A percentile compares a stretch with the other conserved stretches of the same genome.
phyloP scores from a whole-genome alignment of 2,888 invertebrate species.

The Augochlorella aurata region DNA sequence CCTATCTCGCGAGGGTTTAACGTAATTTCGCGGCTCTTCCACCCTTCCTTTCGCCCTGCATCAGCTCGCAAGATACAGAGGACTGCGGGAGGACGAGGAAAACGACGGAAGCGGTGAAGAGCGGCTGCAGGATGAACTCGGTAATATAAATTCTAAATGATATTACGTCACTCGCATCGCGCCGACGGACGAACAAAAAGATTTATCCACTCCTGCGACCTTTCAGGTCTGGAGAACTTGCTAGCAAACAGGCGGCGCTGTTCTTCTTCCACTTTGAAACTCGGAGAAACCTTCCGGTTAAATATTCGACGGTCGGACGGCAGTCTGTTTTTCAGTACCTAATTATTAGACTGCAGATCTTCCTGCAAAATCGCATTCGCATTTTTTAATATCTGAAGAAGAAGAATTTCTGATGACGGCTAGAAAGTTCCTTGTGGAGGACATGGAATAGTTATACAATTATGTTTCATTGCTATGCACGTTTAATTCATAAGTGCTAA shows the following conservation, averaged over 20 bases:
- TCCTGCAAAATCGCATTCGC: too few relatives aligned
- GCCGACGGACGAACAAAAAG: slow-evolving; percentile 40
- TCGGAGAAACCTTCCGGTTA: background rate
- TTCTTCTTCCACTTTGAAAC: background rate
- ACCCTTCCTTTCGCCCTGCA: slow-evolving; percentile 11
- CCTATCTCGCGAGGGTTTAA: slow-evolving; percentile 48
- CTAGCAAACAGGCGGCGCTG: slow-evolving; percentile 5
- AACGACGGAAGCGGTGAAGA: slow-evolving; percentile 29
- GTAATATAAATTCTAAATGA: slow-evolving; percentile 68
- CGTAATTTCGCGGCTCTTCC: slow-evolving; percentile 36
- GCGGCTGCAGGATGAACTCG: slow-evolving; percentile 42
- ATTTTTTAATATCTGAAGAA: too few relatives aligned
- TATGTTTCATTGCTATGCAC: too few relatives aligned
- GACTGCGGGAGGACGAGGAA: slow-evolving; percentile 25
- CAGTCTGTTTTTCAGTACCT: too few relatives aligned
- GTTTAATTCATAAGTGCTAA: too few relatives aligned
- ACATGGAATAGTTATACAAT: too few relatives aligned
- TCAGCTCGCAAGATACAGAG: slow-evolving; percentile 23
- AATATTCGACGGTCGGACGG: background rate
- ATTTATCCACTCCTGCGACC: slow-evolving; percentile 26
- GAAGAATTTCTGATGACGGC: too few relatives aligned
- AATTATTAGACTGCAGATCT: too few relatives aligned
- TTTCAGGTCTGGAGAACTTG: background rate
- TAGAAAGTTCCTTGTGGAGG: too few relatives aligned
- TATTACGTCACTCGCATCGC: slow-evolving; percentile 63